Evolutionary conservation across 2,797 vertebrate species (phyloP), one percentile per base, ranked within the genome.

Genomic region (Saxicola maurus): DNA sequence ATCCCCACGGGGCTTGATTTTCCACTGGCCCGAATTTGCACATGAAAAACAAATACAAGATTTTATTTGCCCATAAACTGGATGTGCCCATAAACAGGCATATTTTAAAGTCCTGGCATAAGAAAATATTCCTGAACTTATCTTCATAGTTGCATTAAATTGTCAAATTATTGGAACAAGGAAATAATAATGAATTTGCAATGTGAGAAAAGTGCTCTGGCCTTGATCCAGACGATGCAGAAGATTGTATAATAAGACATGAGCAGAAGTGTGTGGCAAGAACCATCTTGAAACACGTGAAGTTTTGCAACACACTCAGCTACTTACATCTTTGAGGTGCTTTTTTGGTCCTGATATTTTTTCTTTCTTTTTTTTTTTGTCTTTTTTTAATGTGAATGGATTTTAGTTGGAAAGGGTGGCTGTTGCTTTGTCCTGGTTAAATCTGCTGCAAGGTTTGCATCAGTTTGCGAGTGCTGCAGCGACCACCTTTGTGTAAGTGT

Each of bases 1-100:
- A 82, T 88, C 61, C 74, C 74, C 45, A 43, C 5, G 57, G 84
- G 92, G 78, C 52, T 87, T 82, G 74, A 96, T 92, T 95, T 92
- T 92, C 89, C 88, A 86, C 69, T 91, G 87, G 30, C 33, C 62
- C 17, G 30, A 48, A 90, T 82, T 86, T 91, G 48, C 42, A 68
- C 37, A 30, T 79, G 27, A 43, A 74, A 89, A 88, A 27, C 77
- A 85, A 94, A 87, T 71, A n/a, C 37, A 23, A 2, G 0, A n/a
- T 89, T 92, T 86, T 84, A 62, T 77, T 91, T 91, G 76, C 38
- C 77, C 33, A 65, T 51, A 51, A 51, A 89, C 78, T 69, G 67
- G 56, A 77, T 65, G 28, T 73, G 51, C 55, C 65, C 71, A 45
- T 66, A 83, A 82, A 82, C 48, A 87, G 90, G 14, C 83, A 37